Percentiles rank a stretch among this genome's conserved stretches.
Evolutionary conservation across 2,797 vertebrate species (phyloP).

Genomic region (Erethizon dorsatum): DNA sequence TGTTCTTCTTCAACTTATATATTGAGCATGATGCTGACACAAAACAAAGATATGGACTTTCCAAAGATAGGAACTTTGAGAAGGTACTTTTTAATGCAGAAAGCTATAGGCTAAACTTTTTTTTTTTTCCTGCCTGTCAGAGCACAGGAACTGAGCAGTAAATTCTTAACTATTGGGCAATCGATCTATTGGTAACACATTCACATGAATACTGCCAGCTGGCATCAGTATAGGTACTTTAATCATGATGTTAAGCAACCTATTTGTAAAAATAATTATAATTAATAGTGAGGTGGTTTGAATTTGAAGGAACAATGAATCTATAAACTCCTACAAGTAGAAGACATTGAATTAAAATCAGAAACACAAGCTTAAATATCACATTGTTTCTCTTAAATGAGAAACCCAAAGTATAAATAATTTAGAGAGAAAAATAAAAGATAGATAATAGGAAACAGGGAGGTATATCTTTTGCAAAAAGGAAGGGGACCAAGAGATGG

Average conservation of each 20-base stretch:
- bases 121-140: background rate
- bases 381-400: background rate
- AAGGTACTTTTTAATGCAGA: slow-evolving; percentile 19
- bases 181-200: slow-evolving; percentile 44
- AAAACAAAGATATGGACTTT: background rate
- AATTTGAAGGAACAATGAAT: slow-evolving; percentile 48
- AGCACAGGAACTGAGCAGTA: slow-evolving; percentile 31
- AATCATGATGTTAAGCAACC: background rate
- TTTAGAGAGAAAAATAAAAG: background rate
- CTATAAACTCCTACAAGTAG: background rate
- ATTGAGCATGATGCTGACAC: background rate
- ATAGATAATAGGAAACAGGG: background rate
- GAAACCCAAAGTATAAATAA: background rate
- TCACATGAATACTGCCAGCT: slow-evolving; percentile 46
- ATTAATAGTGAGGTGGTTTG: background rate
- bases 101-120: background rate
- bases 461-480: background rate
- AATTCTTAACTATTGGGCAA: slow-evolving; percentile 48
- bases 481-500: background rate
- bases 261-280: background rate
- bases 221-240: background rate
- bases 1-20: background rate
- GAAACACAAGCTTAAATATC: background rate
- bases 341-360: background rate
- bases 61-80: background rate